phyloP scores from a whole-genome alignment of 2,113 vertebrate species.

The Ptilorrhoa leucosticta region DNA sequence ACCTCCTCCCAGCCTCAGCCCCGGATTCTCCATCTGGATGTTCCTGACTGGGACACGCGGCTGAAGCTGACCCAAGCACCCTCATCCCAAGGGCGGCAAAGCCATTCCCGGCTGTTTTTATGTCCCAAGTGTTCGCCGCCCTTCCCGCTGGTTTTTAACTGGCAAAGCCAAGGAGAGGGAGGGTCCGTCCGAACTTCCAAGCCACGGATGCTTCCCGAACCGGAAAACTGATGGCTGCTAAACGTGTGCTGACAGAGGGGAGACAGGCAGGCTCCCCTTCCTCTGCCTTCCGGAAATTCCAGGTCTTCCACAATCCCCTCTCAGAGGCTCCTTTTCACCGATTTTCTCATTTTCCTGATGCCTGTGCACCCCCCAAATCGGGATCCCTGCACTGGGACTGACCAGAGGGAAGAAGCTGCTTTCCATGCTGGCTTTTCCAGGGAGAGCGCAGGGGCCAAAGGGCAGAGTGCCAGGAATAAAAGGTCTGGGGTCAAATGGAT shows the following conservation, averaged over 20 bases:
- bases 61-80: background rate
- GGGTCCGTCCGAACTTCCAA: background rate
- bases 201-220: background rate
- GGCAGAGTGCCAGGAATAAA: background rate
- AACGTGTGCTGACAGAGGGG: background rate
- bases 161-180: background rate
- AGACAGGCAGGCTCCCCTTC: background rate
- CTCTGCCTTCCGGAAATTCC: background rate
- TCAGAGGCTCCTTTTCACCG: background rate
- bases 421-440: background rate
- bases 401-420: background rate
- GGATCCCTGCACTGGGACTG: background rate
- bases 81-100: background rate
- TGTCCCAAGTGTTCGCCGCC: accelerated
- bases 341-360: background rate
- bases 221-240: background rate
- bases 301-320: background rate
- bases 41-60: background rate
- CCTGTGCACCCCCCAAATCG: accelerated
- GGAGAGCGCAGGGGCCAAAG: background rate
- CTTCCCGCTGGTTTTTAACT: background rate
- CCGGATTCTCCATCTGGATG: background rate
- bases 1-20: background rate
- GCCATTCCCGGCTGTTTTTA: background rate
- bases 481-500: constrained; percentile 11